Evolutionary conservation across 2,888 invertebrate species (phyloP).

Genomic region (Parnassius apollo): DNA sequence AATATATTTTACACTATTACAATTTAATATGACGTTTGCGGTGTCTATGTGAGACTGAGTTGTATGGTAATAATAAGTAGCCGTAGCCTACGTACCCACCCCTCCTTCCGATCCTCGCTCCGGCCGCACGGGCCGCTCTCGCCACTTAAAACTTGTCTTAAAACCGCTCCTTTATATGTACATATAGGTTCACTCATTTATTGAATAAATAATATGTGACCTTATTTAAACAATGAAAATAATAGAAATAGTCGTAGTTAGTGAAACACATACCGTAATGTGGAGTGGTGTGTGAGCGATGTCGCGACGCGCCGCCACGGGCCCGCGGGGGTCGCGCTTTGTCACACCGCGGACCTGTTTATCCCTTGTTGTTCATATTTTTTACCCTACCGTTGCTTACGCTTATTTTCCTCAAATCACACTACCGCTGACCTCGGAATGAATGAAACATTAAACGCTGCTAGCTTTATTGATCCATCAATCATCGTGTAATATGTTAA

Average conservation of each 20-base stretch:
- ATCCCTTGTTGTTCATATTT: constrained; percentile 5
- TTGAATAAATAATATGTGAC: constrained; percentile 40
- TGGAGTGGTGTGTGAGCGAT: neutral
- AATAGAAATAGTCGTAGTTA: neutral
- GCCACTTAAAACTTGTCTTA: constrained; percentile 47
- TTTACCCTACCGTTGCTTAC: constrained; percentile 9
- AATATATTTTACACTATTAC: no score
- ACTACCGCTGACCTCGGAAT: neutral
- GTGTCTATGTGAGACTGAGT: constrained; percentile 48
- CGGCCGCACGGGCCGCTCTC: constrained; percentile 50
- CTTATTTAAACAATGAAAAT: constrained; percentile 30
- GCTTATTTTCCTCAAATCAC: constrained; percentile 1
- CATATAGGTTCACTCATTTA: constrained; percentile 38
- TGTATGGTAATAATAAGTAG: constrained; percentile 70
- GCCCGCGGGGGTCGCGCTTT: constrained; percentile 53
- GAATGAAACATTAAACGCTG: neutral
- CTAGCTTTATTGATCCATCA: neutral
- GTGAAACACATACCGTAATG: no score
- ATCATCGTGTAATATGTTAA: no score
- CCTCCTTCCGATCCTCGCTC: constrained; percentile 40
- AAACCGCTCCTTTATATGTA: constrained; percentile 38
- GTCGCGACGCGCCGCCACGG: constrained; percentile 3
- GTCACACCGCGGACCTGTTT: constrained; percentile 47
- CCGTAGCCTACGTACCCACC: constrained; percentile 48
- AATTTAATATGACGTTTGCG: constrained; percentile 44